These are phyloP conservation scores for Tetranychus urticae DNA, from an alignment of 1,140 invertebrate genomes.

Conservation along the genomic window DNA sequence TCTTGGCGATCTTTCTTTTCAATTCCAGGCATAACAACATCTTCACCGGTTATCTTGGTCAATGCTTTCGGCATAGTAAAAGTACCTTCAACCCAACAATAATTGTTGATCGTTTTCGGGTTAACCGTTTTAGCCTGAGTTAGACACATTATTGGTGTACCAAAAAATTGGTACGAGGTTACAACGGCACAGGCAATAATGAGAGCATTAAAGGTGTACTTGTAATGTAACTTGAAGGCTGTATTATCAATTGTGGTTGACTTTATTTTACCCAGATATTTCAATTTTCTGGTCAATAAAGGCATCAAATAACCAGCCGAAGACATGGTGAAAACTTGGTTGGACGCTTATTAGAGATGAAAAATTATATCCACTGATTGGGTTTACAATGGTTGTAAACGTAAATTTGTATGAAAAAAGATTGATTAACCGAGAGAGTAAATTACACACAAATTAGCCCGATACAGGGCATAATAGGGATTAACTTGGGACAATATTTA, in stretches of 20 bases:
- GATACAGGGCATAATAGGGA: no score
- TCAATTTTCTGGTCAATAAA: not conserved
- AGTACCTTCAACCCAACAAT: constrained; percentile 73
- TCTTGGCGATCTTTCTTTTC: constrained; percentile 23
- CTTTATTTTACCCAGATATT: not conserved
- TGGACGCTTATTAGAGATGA: not conserved
- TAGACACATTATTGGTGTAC: constrained; percentile 8
- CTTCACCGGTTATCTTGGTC: constrained; percentile 19
- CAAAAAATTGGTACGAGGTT: constrained; percentile 8
- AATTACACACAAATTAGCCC: no score
- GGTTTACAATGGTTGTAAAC: no score
- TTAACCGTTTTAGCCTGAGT: constrained; percentile 34
- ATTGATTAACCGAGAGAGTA: no score
- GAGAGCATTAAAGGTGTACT: not conserved
- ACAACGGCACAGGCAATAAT: constrained; percentile 2
- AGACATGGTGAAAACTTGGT: not conserved
- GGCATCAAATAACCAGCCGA: not conserved
- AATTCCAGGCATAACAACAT: not conserved
- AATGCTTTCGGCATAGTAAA: constrained; percentile 51
- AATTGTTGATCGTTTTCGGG: constrained; percentile 46
- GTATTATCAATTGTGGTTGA: not conserved
- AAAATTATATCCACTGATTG: no score
- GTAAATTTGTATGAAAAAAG: no score
- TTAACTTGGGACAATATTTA: no score
- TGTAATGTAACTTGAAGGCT: not conserved